These are phyloP conservation scores for Scomber japonicus DNA, from an alignment of 2,113 vertebrate genomes.

Conservation along the genomic window DNA sequence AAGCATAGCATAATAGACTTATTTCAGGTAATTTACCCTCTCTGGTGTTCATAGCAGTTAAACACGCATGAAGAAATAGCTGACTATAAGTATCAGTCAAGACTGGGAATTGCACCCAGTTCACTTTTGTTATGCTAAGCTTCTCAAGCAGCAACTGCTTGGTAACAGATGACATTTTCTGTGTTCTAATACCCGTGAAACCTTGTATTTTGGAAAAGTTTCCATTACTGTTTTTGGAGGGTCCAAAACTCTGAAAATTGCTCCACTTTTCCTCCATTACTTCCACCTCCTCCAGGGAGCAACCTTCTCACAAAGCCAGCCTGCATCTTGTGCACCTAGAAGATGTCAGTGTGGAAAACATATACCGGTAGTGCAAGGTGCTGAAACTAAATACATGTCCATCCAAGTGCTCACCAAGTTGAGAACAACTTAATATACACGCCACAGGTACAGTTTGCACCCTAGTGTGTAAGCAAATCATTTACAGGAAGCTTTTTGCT, in stretches of 20 bases:
- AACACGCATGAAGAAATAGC: constrained; percentile 52
- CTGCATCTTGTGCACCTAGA: neutral
- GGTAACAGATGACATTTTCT: constrained; percentile 4
- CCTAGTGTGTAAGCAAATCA: neutral
- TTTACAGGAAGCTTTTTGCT: neutral
- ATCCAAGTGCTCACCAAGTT: no score
- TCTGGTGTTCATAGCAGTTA: constrained; percentile 28
- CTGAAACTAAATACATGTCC: no score
- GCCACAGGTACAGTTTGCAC: neutral
- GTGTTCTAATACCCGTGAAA: constrained; percentile 2
- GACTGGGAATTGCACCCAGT: constrained; percentile 16
- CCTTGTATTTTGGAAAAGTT: neutral
- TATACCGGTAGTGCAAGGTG: no score
- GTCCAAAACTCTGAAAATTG: neutral
- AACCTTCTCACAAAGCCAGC: neutral
- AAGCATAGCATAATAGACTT: constrained; percentile 50
- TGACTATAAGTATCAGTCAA: constrained; percentile 31
- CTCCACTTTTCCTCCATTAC: neutral
- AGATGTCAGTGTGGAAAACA: no score
- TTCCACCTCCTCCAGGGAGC: no score
- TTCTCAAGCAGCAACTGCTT: constrained; percentile 10
- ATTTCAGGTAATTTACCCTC: constrained; percentile 59
- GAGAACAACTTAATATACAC: neutral
- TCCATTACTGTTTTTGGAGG: neutral
- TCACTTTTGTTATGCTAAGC: constrained; percentile 28